Base-by-base conservation (phyloP, 2,888 invertebrate genomes). In the Eucera pruinosa region DNA sequence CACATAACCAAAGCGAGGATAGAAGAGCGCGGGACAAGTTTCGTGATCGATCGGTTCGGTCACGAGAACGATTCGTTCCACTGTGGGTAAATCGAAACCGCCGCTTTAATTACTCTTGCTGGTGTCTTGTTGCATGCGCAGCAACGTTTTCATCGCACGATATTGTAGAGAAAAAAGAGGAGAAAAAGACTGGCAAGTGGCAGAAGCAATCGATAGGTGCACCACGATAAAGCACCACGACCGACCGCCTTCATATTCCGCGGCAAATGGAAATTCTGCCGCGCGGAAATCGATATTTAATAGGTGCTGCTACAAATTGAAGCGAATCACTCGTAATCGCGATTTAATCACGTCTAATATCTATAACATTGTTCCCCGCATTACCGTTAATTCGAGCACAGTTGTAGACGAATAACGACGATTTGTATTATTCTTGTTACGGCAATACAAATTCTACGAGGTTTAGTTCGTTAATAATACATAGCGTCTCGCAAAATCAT, bases 21-120 rank as follows among this genome's bases (percentile, higher is more conserved):
- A 33, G 9, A 48, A 20, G 23, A 27, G 39, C 5, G 36, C 20
- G 20, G 47, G n/a, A 47, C 15, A 18, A 9, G 25, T 74, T 57
- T 48, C 73, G 27, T 45, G 25, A 75, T 73, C 75, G 74, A 73
- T 75, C 45, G n/a, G 7, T 27, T 3, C 48, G 73, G 73, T 58
- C 57, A 33, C 27, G 75, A 58, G 54, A 58, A 62, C 52, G 39
- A 75, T 73, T 60, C 65, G 58, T 47, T 58, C 25, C 73, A 18
- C 4, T 9, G 18, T 20, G 36, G 36, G 13, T 33, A 41, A 60
- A 54, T 47, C 41, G 74, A 60, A 58, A 54, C 50, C 58, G 41
- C 45, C 33, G 54, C 39, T 60, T 52, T 75, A 75, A 75, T 73
- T 65, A 65, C 33, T 27, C 57, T 30, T 2, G 39, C 45, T 11